Evolutionary conservation across 2,797 vertebrate genomes (phyloP).

Genomic region (Hyperoplus lanceolatus): DNA sequence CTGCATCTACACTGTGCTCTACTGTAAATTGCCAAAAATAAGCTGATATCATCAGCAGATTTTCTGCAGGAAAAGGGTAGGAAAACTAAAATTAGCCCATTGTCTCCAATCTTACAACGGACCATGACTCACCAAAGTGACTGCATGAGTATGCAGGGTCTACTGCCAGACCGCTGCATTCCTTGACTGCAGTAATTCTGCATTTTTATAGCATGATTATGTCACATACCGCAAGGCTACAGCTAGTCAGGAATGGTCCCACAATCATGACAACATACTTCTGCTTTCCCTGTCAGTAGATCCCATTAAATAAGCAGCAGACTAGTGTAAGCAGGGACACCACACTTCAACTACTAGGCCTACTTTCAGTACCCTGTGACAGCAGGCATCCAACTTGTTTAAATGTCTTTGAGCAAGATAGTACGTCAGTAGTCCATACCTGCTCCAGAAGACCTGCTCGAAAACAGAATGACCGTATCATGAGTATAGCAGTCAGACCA

Average conservation of each 20-base stretch:
- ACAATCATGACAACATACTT: slow-evolving; percentile 53
- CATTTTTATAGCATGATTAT: slow-evolving; percentile 59
- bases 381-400: slow-evolving; percentile 29
- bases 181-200: slow-evolving; percentile 50
- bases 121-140: slow-evolving; percentile 26
- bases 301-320: slow-evolving; percentile 60
- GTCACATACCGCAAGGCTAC: slow-evolving; percentile 54
- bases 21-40: not conserved
- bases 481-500: slow-evolving; percentile 23
- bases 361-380: slow-evolving; percentile 31
- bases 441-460: slow-evolving; percentile 7
- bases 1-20: not conserved
- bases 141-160: not conserved
- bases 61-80: slow-evolving; percentile 4
- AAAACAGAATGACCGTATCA: not conserved
- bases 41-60: slow-evolving; percentile 10
- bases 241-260: slow-evolving; percentile 42
- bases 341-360: slow-evolving; percentile 31
- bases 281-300: slow-evolving; percentile 51
- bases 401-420: slow-evolving; percentile 22
- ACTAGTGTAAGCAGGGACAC: slow-evolving; percentile 41
- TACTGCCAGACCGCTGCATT: slow-evolving; percentile 43
- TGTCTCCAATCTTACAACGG: slow-evolving; percentile 33
- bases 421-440: not conserved
- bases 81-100: slow-evolving; percentile 30